Base-by-base conservation (phyloP, 2,113 vertebrate genomes). In the Plecotus auritus region DNA sequence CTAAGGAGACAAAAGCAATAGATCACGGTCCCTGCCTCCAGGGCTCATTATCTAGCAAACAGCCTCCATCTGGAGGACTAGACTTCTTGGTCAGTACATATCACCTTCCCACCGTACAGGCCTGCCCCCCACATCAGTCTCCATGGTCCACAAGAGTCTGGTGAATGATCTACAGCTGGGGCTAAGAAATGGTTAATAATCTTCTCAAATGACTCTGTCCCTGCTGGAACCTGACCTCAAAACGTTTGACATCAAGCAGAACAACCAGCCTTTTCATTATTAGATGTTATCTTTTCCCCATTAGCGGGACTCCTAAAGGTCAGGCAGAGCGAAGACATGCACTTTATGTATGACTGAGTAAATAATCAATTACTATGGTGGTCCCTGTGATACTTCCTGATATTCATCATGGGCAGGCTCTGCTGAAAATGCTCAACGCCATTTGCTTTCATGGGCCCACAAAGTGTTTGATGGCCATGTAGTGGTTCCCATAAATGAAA, bases 351-450 rank as follows among this genome's bases (percentile, higher is more conserved):
- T 70, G 69, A 85, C 30, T 64, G 16, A 85, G 76, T 61, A 42
- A 88, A 86, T 70, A 70, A 92, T 66, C 88, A 95, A 64, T 88
- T 73, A 76, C 90, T 64, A 76, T 49, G 73, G 85, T 72, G 67
- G 94, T 61, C 67, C 61, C 47, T 30, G 42, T 77, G 86, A 47
- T 20, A 69, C 37, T 73, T 82, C 87, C 47, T 92, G 73, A 74
- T 64, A 88, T 66, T 85, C 92, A 92, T 70, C 88, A 88, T 17
- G 26, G 23, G 37, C 11, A 54, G 91, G 37, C 30, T 81, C 66
- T 93, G 35, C 4, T 77, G 47, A 81, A 93, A 95, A 92, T 56
- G 70, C 42, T 11, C 40, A 78, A 82, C 92, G 35, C n/a, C n/a
- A 85, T 35, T 74, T 92, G 51, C 54, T 88, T 86, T 78, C 87